Conservation (phyloP, 2,888 invertebrate species). For the Lycocerus yunnanus region DNA sequence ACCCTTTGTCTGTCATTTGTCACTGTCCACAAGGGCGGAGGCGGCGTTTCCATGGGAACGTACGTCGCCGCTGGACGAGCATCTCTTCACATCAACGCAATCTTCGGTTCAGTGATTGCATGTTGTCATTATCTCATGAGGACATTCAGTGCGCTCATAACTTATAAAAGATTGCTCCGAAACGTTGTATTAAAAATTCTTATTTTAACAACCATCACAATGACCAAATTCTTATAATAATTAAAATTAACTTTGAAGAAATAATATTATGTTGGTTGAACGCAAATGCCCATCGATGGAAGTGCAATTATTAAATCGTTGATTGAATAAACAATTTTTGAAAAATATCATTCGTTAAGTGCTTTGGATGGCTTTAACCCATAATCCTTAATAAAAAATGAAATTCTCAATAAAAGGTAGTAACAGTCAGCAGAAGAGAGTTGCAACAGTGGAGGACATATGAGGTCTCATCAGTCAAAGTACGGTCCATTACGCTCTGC, state of each 20-base stretch:
- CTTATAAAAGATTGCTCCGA: conserved; percentile 20
- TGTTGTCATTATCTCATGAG: conserved; percentile 27
- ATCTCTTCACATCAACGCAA: conserved; percentile 28
- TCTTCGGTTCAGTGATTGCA: conserved; percentile 31
- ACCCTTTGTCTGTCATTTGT: conserved; percentile 59
- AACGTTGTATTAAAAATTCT: conserved; percentile 14
- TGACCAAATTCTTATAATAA: neutral
- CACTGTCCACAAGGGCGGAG: conserved; percentile 53
- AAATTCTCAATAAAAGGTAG: neutral
- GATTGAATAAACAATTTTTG: neutral
- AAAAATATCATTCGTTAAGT: neutral
- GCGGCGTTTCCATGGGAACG: conserved; percentile 53
- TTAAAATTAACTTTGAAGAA: neutral
- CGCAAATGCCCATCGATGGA: neutral
- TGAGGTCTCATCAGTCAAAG: conserved; percentile 41
- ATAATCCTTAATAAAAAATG: neutral
- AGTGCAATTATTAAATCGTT: neutral
- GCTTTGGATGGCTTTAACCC: neutral
- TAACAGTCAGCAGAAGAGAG: conserved; percentile 16
- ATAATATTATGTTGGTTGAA: too few species aligned
- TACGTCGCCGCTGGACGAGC: conserved; percentile 33
- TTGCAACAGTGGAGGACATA: conserved; percentile 33
- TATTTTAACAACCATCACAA: neutral
- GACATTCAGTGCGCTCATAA: conserved; percentile 21
- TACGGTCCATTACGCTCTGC: conserved; percentile 46